Evolutionary conservation across 2,888 invertebrate species (phyloP).

Genomic region (Tinea pellionella): DNA sequence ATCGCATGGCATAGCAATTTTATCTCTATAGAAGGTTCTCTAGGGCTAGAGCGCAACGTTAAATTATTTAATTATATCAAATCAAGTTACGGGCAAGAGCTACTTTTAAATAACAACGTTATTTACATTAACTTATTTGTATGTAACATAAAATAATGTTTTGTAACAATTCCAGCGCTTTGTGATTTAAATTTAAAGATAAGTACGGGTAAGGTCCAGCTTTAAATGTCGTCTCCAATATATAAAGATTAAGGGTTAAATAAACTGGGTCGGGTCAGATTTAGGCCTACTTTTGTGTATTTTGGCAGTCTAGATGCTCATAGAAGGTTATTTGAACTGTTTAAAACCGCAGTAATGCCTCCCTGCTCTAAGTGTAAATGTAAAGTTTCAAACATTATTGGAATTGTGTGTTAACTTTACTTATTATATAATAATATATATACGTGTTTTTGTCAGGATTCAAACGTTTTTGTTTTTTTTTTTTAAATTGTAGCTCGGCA

Average conservation of each 20-base stretch:
- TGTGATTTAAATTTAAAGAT: background rate
- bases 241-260: constrained; percentile 4
- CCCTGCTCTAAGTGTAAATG: background rate
- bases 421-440: too few relatives aligned
- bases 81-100: too few relatives aligned
- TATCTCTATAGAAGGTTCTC: too few relatives aligned
- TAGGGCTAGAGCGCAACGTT: too few relatives aligned
- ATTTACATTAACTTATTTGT: background rate
- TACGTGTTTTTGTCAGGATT: too few relatives aligned
- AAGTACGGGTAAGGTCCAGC: background rate
- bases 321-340: background rate
- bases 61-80: too few relatives aligned
- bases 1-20: too few relatives aligned
- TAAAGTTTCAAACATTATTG: background rate
- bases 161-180: background rate
- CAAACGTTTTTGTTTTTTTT: too few relatives aligned
- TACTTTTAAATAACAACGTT: too few relatives aligned
- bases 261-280: constrained; percentile 1
- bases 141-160: background rate
- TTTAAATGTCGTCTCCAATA: background rate
- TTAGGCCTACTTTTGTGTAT: background rate
- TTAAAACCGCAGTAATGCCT: background rate
- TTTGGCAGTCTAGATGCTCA: background rate
- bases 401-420: too few relatives aligned
- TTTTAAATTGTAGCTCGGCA: too few relatives aligned